phyloP scores from a whole-genome alignment of 1,140 invertebrate genomes.

The Neotoxoptera formosana region DNA sequence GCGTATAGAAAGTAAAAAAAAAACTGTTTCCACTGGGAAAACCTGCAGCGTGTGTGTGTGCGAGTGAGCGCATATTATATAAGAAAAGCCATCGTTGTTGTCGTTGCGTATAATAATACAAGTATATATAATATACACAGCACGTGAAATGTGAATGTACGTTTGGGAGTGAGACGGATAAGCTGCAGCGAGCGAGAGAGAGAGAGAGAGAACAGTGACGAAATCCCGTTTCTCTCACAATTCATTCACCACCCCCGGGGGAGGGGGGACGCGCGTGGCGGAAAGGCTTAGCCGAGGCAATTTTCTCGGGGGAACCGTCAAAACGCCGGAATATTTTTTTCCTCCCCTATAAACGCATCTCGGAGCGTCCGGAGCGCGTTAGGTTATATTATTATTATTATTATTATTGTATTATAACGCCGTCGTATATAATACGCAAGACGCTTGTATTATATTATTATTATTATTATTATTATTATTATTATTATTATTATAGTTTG shows the following conservation, averaged over 20 bases:
- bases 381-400: neutral
- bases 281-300: neutral
- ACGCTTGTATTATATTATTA: neutral
- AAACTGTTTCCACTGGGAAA: neutral
- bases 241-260: neutral
- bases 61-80: neutral
- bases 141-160: neutral
- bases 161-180: neutral
- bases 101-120: neutral
- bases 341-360: neutral
- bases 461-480: neutral
- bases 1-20: neutral
- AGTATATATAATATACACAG: neutral
- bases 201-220: neutral
- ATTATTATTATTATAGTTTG: no score
- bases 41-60: neutral
- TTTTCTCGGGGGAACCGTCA: slow-evolving; percentile 5
- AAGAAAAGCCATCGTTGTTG: neutral
- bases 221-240: neutral
- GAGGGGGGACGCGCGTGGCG: neutral
- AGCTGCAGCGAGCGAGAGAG: neutral
- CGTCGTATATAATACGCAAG: neutral
- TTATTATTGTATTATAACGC: neutral
- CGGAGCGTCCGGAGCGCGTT: neutral
- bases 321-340: slow-evolving; percentile 2